Evolutionary conservation across 1,140 invertebrate genomes (phyloP).

Genomic region (Leptopilina clavipes): DNA sequence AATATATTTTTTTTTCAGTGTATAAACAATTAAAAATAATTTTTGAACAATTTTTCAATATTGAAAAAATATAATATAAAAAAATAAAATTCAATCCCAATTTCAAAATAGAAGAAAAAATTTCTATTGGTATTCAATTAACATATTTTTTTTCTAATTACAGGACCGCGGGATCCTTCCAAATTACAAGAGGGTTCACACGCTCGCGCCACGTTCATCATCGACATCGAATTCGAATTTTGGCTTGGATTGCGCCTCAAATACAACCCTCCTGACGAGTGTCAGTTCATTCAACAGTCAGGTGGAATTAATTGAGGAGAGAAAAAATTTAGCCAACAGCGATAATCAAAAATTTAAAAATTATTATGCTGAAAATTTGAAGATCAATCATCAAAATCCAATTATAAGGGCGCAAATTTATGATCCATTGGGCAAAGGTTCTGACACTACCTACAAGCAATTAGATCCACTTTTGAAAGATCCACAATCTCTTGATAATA

Average conservation of each 20-base stretch:
- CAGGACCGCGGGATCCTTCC: slow-evolving; percentile 66
- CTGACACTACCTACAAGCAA: slow-evolving; percentile 64
- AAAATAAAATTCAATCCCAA: no score
- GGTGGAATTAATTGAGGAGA: slow-evolving; percentile 60
- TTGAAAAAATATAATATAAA: no score
- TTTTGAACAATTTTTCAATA: no score
- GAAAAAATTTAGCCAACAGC: slow-evolving; percentile 40
- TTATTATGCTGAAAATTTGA: slow-evolving; percentile 71
- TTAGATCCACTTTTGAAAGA: slow-evolving; percentile 61
- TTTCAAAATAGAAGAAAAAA: no score
- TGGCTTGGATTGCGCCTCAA: slow-evolving; percentile 77
- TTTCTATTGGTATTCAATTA: neutral
- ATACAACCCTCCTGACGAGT: slow-evolving; percentile 75
- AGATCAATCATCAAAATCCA: slow-evolving; percentile 60
- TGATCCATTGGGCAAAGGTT: slow-evolving; percentile 56
- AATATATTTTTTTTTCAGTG: no score
- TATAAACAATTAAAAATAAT: no score
- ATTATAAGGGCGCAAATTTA: slow-evolving; percentile 63
- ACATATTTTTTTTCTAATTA: slow-evolving; percentile 47
- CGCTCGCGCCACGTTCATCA: slow-evolving; percentile 56
- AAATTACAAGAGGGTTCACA: slow-evolving; percentile 67
- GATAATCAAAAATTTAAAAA: slow-evolving; percentile 42
- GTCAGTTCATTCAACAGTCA: slow-evolving; percentile 75
- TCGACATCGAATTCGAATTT: slow-evolving; percentile 75
- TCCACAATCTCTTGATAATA: slow-evolving; percentile 44